These are phyloP conservation scores for Acipenser ruthenus DNA, from an alignment of 2,797 vertebrate species.

Conservation along the genomic window DNA sequence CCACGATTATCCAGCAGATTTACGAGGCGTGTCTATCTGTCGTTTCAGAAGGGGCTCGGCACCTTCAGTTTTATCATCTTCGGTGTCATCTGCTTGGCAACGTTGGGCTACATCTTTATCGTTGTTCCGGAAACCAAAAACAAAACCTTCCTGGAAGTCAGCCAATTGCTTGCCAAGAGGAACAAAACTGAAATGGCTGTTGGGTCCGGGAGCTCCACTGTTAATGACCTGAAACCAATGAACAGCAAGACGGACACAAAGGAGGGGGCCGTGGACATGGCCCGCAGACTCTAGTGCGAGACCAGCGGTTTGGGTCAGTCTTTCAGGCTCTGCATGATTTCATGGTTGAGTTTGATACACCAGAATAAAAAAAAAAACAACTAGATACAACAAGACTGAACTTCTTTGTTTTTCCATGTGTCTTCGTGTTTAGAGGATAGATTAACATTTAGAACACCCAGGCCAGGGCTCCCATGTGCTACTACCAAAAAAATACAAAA, in stretches of 20 bases:
- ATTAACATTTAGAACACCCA: no score
- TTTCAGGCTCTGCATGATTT: no score
- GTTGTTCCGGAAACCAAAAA: conserved; percentile 85
- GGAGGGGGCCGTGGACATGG: conserved; percentile 35
- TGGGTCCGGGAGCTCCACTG: conserved; percentile 41
- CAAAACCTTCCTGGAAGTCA: conserved; percentile 84
- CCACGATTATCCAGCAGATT: no score
- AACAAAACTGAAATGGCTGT: conserved; percentile 67
- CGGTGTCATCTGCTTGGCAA: conserved; percentile 65
- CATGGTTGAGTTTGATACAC: no score
- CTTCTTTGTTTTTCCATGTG: no score
- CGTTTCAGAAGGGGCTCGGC: conserved; percentile 65
- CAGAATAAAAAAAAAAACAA: no score
- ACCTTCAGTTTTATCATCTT: conserved; percentile 83
- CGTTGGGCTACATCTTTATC: conserved; percentile 71
- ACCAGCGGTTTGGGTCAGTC: no score
- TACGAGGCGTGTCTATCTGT: neutral
- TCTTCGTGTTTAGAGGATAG: no score
- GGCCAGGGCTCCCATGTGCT: no score
- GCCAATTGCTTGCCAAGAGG: conserved; percentile 73
- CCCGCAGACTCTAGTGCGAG: neutral
- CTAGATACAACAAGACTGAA: no score
- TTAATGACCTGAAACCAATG: conserved; percentile 23
- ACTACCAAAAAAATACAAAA: no score
- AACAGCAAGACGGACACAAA: conserved; percentile 9